Conservation (phyloP, 1,140 invertebrate genomes). For the Trichogramma pretiosum region DNA sequence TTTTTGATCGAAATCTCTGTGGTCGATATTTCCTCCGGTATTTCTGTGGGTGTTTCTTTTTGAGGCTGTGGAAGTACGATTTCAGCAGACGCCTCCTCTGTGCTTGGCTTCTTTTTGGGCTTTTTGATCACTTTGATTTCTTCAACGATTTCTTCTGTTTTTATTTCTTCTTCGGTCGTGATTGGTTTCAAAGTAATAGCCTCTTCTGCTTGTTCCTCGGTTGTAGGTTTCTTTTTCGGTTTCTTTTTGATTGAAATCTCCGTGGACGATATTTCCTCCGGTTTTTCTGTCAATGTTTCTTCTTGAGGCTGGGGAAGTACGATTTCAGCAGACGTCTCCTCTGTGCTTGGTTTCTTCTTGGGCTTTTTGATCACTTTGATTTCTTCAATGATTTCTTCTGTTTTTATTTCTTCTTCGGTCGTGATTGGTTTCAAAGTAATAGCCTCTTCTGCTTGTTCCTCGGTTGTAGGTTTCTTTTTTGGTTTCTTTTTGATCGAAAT, state of each 20-base stretch:
- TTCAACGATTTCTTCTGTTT: slow-evolving; percentile 5
- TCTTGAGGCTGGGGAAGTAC: too few relatives aligned
- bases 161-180: too few relatives aligned
- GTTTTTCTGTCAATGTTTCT: too few relatives aligned
- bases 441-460: slow-evolving; percentile 10
- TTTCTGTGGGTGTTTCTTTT: slow-evolving; percentile 17
- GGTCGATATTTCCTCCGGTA: slow-evolving; percentile 21
- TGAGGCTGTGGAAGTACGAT: slow-evolving; percentile 13
- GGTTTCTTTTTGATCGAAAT: too few relatives aligned
- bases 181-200: too few relatives aligned
- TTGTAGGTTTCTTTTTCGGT: slow-evolving; percentile 3
- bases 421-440: too few relatives aligned
- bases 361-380: slow-evolving; percentile 2
- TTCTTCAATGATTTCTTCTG: slow-evolving; percentile 11
- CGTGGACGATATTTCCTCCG: too few relatives aligned
- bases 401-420: too few relatives aligned
- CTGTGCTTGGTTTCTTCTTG: background rate
- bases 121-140: slow-evolving; percentile 8
- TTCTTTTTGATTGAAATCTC: too few relatives aligned
- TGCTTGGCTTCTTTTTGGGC: background rate
- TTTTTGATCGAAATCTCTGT: slow-evolving; percentile 32
- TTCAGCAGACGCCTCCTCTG: slow-evolving; percentile 10
- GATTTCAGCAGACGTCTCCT: too few relatives aligned
- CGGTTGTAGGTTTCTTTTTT: background rate
- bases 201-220: slow-evolving; percentile 6